A percentile compares a stretch with the other conserved stretches of the same genome.
Conservation (phyloP, 2,797 vertebrate genomes). For the Mormyrus proboscirostris region DNA sequence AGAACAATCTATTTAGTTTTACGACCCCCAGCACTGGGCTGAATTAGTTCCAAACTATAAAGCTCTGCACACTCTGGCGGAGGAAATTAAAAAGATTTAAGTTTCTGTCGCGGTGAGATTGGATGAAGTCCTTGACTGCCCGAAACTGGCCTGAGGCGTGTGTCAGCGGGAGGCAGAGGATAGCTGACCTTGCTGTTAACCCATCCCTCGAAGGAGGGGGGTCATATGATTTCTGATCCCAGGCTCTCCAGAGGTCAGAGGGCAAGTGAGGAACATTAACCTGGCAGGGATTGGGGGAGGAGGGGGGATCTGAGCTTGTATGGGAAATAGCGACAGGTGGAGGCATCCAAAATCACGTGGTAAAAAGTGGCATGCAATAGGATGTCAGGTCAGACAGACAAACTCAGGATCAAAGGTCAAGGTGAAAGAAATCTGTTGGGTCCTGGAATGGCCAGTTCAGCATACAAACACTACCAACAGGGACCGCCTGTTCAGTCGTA, state of each 20-base stretch:
- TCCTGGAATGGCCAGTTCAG: background rate
- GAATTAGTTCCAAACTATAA: constrained; percentile 63
- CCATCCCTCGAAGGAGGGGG: background rate
- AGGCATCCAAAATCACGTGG: background rate
- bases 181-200: constrained; percentile 47
- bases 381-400: background rate
- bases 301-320: background rate
- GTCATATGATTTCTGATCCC: constrained; percentile 23
- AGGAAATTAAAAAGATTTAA: constrained; percentile 45
- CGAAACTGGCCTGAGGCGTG: constrained; percentile 40
- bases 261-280: constrained; percentile 38
- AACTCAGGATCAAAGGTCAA: background rate
- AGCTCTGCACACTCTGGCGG: constrained; percentile 38
- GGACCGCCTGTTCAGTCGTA: background rate
- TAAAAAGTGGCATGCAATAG: background rate
- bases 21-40: constrained; percentile 41
- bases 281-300: constrained; percentile 17
- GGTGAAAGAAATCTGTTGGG: background rate
- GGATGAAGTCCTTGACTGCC: constrained; percentile 53
- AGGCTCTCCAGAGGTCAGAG: constrained; percentile 29
- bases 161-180: constrained; percentile 47
- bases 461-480: too few species aligned
- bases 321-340: background rate
- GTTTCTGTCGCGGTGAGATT: constrained; percentile 43
- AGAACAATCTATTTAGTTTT: constrained; percentile 50